These are phyloP conservation scores for Falcunculus frontatus DNA, from an alignment of 2,113 vertebrate genomes.

Conservation along the genomic window DNA sequence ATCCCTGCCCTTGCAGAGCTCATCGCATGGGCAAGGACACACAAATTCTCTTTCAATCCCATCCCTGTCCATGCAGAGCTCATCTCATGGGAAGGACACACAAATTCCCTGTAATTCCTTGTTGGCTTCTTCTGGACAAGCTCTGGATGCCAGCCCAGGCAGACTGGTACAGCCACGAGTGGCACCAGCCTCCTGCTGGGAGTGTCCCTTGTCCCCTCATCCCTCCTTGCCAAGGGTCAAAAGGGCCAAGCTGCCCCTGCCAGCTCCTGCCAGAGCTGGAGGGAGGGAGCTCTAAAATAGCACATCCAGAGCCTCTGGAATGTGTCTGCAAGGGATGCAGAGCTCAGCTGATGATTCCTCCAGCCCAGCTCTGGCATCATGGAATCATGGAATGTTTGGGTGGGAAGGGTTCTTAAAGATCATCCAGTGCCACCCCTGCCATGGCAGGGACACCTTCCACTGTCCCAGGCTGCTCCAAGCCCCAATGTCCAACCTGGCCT, in stretches of 20 bases:
- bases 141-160: background rate
- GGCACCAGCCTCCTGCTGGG: slow-evolving; percentile 30
- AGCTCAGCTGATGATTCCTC: background rate
- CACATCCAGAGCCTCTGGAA: background rate
- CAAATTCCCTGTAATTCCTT: background rate
- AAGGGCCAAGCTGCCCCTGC: background rate
- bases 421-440: background rate
- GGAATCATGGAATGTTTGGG: background rate
- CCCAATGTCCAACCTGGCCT: background rate
- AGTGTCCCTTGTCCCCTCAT: background rate
- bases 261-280: background rate
- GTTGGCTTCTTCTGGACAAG: background rate
- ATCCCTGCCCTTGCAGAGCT: background rate
- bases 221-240: background rate
- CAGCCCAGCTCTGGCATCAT: background rate
- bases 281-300: background rate
- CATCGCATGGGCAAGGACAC: background rate
- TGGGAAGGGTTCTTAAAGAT: fast-evolving
- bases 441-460: background rate
- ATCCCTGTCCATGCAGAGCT: background rate
- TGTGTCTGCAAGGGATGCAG: background rate
- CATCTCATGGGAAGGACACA: no score
- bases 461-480: background rate
- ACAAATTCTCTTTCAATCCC: background rate
- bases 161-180: background rate